Evolutionary conservation across 2,113 vertebrate species (phyloP).

Genomic region (Rostratula benghalensis): DNA sequence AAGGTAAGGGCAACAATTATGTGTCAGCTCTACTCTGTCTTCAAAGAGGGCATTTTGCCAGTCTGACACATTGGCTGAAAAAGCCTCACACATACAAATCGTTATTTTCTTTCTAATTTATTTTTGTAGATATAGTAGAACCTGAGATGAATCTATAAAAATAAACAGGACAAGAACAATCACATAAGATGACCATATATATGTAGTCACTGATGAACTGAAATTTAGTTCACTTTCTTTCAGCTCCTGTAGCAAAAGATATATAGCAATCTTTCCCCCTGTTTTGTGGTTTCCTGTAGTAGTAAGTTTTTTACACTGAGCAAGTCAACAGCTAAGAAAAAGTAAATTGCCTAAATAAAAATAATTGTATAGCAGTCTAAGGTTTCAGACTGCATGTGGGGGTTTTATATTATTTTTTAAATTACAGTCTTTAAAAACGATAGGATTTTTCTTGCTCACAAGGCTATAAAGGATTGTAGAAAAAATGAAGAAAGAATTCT

Average conservation of each 20-base stretch:
- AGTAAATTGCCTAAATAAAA: constrained; percentile 46
- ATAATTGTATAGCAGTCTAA: constrained; percentile 22
- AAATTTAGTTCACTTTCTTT: neutral
- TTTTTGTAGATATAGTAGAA: constrained; percentile 49
- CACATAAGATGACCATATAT: neutral
- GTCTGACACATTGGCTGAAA: constrained; percentile 39
- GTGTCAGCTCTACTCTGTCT: constrained; percentile 66
- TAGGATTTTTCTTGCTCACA: neutral
- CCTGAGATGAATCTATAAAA: constrained; percentile 42
- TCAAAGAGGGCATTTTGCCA: constrained; percentile 67
- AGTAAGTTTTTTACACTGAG: neutral
- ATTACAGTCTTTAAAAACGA: neutral
- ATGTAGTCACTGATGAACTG: neutral
- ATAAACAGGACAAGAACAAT: constrained; percentile 19
- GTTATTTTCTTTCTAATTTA: constrained; percentile 69
- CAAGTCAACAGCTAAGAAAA: neutral
- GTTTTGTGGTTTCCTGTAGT: neutral
- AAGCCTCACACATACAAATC: constrained; percentile 4
- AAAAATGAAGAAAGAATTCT: neutral
- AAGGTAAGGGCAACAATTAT: constrained; percentile 74
- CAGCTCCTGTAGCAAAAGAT: neutral
- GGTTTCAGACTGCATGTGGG: neutral
- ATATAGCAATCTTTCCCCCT: neutral
- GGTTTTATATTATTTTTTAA: neutral
- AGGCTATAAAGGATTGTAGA: neutral